These are phyloP conservation scores for Triplophysa siluroides DNA, from an alignment of 2,113 vertebrate genomes.

Conservation along the genomic window DNA sequence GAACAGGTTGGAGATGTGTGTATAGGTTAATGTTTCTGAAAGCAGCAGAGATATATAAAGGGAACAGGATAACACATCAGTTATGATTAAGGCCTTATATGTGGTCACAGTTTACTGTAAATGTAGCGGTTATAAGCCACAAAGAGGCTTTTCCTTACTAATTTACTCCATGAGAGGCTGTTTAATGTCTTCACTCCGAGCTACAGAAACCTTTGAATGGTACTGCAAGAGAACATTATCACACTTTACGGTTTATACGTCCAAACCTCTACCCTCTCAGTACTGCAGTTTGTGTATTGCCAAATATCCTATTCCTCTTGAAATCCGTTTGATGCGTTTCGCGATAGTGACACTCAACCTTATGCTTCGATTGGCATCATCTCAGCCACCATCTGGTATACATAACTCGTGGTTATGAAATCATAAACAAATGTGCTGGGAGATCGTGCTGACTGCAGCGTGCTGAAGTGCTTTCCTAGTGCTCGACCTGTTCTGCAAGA, in stretches of 20 bases:
- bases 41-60: no score
- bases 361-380: constrained; percentile 62
- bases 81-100: constrained; percentile 7
- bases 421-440: constrained; percentile 59
- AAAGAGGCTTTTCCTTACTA: neutral
- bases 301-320: constrained; percentile 4
- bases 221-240: neutral
- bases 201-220: constrained; percentile 1
- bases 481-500: constrained; percentile 35
- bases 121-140: neutral
- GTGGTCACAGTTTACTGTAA: constrained; percentile 24
- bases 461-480: constrained; percentile 26
- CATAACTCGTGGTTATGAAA: constrained; percentile 61
- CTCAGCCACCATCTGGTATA: constrained; percentile 62
- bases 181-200: constrained; percentile 7
- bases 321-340: constrained; percentile 37
- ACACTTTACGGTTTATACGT: neutral
- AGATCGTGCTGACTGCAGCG: constrained; percentile 54
- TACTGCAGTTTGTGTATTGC: constrained; percentile 29
- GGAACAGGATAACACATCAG: neutral
- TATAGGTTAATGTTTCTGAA: neutral
- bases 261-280: neutral
- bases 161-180: neutral
- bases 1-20: neutral
- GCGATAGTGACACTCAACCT: constrained; percentile 34